These are phyloP conservation scores for Semotilus atromaculatus DNA, from an alignment of 2,797 vertebrate species.

Conservation along the genomic window DNA sequence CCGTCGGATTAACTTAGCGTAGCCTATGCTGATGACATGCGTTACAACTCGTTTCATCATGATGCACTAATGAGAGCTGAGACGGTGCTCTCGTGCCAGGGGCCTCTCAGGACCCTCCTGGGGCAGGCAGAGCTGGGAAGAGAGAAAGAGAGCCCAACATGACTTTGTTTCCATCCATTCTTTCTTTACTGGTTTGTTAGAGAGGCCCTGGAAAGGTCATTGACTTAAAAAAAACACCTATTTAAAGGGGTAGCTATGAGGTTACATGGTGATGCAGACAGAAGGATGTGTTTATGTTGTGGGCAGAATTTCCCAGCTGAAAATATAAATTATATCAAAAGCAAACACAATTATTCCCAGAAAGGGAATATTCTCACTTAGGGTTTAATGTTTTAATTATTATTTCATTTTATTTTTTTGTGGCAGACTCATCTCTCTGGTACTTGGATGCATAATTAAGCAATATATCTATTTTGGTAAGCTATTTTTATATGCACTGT, in stretches of 20 bases:
- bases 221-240: not conserved
- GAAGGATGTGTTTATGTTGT: not conserved
- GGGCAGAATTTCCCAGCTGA: not conserved
- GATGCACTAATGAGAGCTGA: constrained; percentile 79
- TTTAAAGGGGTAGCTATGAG: not conserved
- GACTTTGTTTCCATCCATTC: constrained; percentile 57
- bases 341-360: not conserved
- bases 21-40: constrained; percentile 70
- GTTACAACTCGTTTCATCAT: constrained; percentile 86
- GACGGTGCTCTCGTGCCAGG: constrained; percentile 43
- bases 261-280: not conserved
- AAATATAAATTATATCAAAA: not conserved
- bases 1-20: constrained; percentile 72
- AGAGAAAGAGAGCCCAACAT: constrained; percentile 63
- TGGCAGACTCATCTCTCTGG: not conserved
- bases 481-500: constrained; percentile 29
- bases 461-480: constrained; percentile 43
- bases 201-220: constrained; percentile 4
- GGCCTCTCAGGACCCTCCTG: constrained; percentile 46
- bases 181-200: not conserved
- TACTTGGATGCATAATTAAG: constrained; percentile 50
- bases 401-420: not conserved
- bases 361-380: not conserved
- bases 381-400: no score
- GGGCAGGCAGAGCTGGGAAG: constrained; percentile 35